A percentile compares a stretch with the other conserved stretches of the same genome.
Conservation (phyloP, 2,797 vertebrate species). For the Acipenser oxyrinchus region DNA sequence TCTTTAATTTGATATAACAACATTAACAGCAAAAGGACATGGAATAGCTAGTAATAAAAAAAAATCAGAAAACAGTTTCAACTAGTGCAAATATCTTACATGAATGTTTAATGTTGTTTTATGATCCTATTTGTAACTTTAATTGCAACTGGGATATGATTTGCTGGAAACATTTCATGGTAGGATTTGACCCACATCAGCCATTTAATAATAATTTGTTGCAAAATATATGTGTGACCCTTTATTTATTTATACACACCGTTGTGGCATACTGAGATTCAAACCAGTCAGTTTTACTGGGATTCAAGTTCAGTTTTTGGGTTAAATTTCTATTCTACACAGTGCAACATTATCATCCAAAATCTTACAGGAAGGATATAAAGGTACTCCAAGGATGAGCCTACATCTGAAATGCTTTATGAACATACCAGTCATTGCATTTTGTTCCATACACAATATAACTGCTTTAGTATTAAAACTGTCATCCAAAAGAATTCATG, state of each 20-base stretch:
- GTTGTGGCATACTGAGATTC: conserved; percentile 20
- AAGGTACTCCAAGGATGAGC: conserved; percentile 24
- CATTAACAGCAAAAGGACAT: conserved; percentile 45
- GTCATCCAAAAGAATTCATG: not conserved
- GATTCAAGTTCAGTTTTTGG: conserved; percentile 21
- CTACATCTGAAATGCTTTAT: conserved; percentile 38
- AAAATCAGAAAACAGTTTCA: conserved; percentile 47
- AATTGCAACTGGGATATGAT: conserved; percentile 61
- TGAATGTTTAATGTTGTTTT: conserved; percentile 61
- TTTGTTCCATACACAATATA: conserved; percentile 13
- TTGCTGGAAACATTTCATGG: conserved; percentile 42
- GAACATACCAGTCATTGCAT: not conserved
- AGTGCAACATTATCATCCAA: conserved; percentile 14
- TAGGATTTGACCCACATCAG: conserved; percentile 55
- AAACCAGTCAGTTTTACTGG: conserved; percentile 13
- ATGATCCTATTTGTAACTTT: conserved; percentile 55
- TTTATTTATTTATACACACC: conserved; percentile 25
- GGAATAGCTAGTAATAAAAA: conserved; percentile 42
- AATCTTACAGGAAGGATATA: conserved; percentile 30
- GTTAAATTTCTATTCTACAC: conserved; percentile 18
- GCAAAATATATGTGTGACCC: conserved; percentile 44
- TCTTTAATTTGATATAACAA: conserved; percentile 42
- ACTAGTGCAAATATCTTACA: conserved; percentile 65
- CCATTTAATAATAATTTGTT: conserved; percentile 56
- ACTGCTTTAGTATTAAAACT: conserved; percentile 3